Evolutionary conservation across 2,888 invertebrate species (phyloP).

Genomic region (Lepetodrilus schrolli): DNA sequence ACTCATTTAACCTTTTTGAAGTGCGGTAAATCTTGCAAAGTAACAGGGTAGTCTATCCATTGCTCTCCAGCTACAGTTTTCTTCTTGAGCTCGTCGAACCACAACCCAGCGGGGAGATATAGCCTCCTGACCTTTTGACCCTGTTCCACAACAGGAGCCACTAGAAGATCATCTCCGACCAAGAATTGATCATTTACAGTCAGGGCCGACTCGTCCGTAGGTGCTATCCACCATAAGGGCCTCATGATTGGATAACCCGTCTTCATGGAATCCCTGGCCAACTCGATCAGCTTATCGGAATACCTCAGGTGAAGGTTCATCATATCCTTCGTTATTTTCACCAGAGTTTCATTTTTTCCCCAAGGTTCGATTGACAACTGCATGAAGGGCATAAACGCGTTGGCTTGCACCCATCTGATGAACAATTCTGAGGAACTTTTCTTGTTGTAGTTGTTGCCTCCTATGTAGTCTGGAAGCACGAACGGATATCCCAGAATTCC

Average conservation of each 20-base stretch:
- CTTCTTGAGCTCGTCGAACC: conserved; percentile 50
- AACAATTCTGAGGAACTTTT: conserved; percentile 76
- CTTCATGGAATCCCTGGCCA: conserved; percentile 54
- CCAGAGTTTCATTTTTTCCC: conserved; percentile 77
- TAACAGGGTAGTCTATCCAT: conserved; percentile 51
- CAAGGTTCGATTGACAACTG: conserved; percentile 84
- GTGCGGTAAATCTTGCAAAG: conserved; percentile 57
- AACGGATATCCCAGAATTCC: conserved; percentile 83
- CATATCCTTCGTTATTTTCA: conserved; percentile 51
- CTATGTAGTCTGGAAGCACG: conserved; percentile 89
- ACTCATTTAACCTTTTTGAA: conserved; percentile 42
- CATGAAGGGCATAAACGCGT: conserved; percentile 92
- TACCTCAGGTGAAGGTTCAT: conserved; percentile 58
- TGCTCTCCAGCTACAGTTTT: conserved; percentile 43
- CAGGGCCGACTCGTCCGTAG: conserved; percentile 85
- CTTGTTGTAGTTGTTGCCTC: conserved; percentile 69
- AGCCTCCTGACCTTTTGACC: conserved; percentile 62
- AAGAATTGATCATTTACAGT: conserved; percentile 83
- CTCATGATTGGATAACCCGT: conserved; percentile 86
- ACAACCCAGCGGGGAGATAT: conserved; percentile 61
- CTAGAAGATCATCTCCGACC: conserved; percentile 68
- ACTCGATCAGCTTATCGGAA: conserved; percentile 51
- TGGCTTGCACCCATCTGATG: conserved; percentile 89
- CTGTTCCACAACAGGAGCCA: conserved; percentile 71
- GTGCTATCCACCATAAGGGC: conserved; percentile 92